Base-by-base conservation (phyloP, 2,888 invertebrate genomes). In the Sipha maydis region DNA sequence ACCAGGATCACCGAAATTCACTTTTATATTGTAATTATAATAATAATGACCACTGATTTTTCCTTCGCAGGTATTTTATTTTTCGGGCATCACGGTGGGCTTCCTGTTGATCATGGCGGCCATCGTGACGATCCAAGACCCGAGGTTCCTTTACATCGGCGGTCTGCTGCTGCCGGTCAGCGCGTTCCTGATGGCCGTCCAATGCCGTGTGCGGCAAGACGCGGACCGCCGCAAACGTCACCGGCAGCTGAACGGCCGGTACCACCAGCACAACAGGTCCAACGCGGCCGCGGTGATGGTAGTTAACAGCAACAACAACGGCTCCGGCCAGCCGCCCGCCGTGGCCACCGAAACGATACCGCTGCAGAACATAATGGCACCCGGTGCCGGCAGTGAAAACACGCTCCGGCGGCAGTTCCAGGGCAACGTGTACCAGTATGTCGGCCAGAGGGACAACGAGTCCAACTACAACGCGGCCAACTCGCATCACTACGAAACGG, bases 91-190 rank as follows among this genome's bases (percentile, higher is more conserved):
- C 90, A 92, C 95, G 90, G 94, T 94, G 77, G 95, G 95, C 88
- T 93, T 94, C 90, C 94, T 94, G 71, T 92, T 95, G 90, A 94
- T 94, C 90, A 94, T 95, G 90, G 95, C 95, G 89, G 95, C 95
- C 56, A 93, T 94, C 94, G 89, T 93, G 93, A 90, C 93, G 94
- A n/a, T 94, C 94, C 91, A 93, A 94, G 88, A 95, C 95, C 91
- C 93, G 90, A 95, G 95, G 77, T 92, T 95, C 91, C 94, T 95
- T 84, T 95, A 95, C 91, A 95, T 95, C 91, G 95, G 94, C 92
- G 92, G 94, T 90, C 92, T 95, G 77, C 92, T 94, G 0, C 93
- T 94, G 4, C 93, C 94, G 90, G 95, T 95, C 25, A 94, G 95
- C 90, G 93, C 93, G 9, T 92, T 95, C 19, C 92, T 95, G 69